phyloP scores from a whole-genome alignment of 2,797 vertebrate species.

The Harpagifer antarcticus region DNA sequence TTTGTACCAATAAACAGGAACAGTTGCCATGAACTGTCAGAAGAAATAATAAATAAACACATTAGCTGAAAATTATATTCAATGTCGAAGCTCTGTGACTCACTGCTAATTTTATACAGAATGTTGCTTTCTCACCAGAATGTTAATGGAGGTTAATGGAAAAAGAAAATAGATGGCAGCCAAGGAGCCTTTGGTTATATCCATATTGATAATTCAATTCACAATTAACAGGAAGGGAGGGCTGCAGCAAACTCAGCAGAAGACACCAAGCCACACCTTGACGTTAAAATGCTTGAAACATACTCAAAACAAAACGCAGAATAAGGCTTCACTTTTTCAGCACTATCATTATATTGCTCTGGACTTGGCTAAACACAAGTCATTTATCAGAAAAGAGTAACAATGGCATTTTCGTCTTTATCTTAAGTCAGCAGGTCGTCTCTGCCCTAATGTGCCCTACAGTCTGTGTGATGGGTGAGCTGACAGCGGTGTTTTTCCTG shows the following conservation, averaged over 20 bases:
- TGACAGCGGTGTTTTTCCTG: slow-evolving; percentile 74
- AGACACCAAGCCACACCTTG: slow-evolving; percentile 1
- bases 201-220: slow-evolving; percentile 38
- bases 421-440: slow-evolving; percentile 59
- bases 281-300: slow-evolving; percentile 32
- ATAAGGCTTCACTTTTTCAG: slow-evolving; percentile 2
- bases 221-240: slow-evolving; percentile 4
- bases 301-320: background rate
- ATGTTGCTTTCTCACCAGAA: slow-evolving; percentile 15
- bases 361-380: slow-evolving; percentile 11
- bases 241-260: slow-evolving; percentile 31
- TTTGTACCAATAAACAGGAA: slow-evolving; percentile 32
- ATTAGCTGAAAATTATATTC: slow-evolving; percentile 19
- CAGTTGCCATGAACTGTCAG: slow-evolving; percentile 22
- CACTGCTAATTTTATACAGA: slow-evolving; percentile 20
- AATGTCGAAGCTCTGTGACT: slow-evolving; percentile 15
- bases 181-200: slow-evolving; percentile 28
- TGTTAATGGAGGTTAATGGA: slow-evolving; percentile 50
- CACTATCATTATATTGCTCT: slow-evolving; percentile 22
- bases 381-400: slow-evolving; percentile 28
- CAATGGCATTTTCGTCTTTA: slow-evolving; percentile 19
- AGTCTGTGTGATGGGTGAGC: slow-evolving; percentile 70
- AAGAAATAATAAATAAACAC: slow-evolving; percentile 23
- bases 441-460: slow-evolving; percentile 39
- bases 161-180: slow-evolving; percentile 29